Evolutionary conservation across 1,140 invertebrate genomes (phyloP), one percentile per base, ranked within the genome.

Genomic region (Hestina assimilis): DNA sequence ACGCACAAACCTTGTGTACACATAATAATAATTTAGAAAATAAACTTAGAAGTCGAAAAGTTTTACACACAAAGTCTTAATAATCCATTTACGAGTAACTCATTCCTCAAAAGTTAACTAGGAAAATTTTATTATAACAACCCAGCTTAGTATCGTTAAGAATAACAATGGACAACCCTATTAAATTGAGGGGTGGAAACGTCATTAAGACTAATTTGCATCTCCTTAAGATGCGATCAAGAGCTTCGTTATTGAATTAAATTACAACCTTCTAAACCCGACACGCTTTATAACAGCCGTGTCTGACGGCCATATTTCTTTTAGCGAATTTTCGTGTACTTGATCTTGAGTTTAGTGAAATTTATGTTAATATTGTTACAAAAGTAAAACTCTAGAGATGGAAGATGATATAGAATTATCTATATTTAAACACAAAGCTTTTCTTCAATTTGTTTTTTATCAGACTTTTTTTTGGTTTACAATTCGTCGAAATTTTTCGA

Each of bases 191-290:
- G 41, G 41, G 40, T n/a, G 52, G 29, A 38, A 28, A 45, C 29
- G 20, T 29, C 52, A 46, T 54, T 54, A 54, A 26, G n/a, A 20
- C 52, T 54, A 45, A 54, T 54, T 54, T 54, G 52, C 52, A 54
- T 54, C 52, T 43, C 12, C 52, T 47, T 47, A 47, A 47, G 45
- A 41, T 43, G 20, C 52, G 52, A 35, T 54, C 21, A 46, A 24
- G 20, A 15, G 52, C 21, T 28, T 19, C 41, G 42, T 54, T 54
- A 54, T 54, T 54, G 52, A 54, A 54, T 54, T 54, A 54, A 54
- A 54, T 54, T 54, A 54, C 52, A 54, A 29, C 26, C 52, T 54
- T 45, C 41, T 53, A 21, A 23, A 12, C 48, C 7, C 41, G 51
- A 54, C 51, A 31, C 40, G 41, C 20, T 45, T 53, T 53, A 33